Evolutionary conservation across 1,140 invertebrate genomes (phyloP).

Genomic region (Aphelenchoides avenae): DNA sequence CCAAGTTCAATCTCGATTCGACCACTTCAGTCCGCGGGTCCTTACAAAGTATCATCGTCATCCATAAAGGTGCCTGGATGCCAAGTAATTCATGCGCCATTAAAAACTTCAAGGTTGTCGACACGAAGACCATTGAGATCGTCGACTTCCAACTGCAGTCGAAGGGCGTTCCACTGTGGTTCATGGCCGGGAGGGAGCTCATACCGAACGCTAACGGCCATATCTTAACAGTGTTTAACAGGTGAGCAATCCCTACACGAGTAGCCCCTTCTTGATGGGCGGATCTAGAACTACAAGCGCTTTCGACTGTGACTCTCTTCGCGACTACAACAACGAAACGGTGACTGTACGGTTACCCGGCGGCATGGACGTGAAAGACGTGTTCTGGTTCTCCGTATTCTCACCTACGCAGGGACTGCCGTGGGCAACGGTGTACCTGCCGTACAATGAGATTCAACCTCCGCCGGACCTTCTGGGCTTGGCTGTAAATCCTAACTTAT

Average conservation of each 20-base stretch:
- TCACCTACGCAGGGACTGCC: conserved; percentile 36
- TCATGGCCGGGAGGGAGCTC: conserved; percentile 57
- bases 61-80: conserved; percentile 40
- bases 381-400: conserved; percentile 56
- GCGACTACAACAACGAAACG: conserved; percentile 54
- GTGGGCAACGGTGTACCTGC: conserved; percentile 39
- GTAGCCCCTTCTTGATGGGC: background rate
- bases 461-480: conserved; percentile 40
- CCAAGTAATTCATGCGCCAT: background rate
- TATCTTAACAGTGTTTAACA: conserved; percentile 54
- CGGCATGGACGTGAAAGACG: conserved; percentile 51
- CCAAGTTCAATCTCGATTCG: too few species aligned
- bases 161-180: conserved; percentile 47
- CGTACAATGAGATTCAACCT: conserved; percentile 48
- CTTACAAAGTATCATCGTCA: conserved; percentile 2
- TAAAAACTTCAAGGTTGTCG: conserved; percentile 42
- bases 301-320: conserved; percentile 55
- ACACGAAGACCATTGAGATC: conserved; percentile 57
- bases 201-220: conserved; percentile 50
- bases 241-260: conserved; percentile 20
- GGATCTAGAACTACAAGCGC: too few species aligned
- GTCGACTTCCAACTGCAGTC: conserved; percentile 39
- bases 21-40: too few species aligned
- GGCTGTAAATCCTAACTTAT: conserved; percentile 37
- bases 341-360: conserved; percentile 46